Evolutionary conservation across 2,797 vertebrate genomes (phyloP).

Genomic region (Bradypodion pumilum): DNA sequence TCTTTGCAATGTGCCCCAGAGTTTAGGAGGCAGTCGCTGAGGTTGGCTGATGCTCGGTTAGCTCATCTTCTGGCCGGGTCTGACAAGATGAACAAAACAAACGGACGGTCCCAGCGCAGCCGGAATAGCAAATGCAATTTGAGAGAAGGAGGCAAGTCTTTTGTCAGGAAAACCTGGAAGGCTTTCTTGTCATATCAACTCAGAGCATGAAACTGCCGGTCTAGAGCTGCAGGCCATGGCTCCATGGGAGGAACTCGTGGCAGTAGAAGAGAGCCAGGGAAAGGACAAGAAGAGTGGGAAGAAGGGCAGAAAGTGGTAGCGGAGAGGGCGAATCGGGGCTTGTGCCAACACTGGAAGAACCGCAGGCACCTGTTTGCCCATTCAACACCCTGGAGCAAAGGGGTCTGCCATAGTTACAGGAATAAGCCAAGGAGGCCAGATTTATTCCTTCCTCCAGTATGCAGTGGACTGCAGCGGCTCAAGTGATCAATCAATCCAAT

Average conservation of each 20-base stretch:
- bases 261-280: neutral
- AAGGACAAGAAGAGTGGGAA: neutral
- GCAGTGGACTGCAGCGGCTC: too few species aligned
- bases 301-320: neutral
- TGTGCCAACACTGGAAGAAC: neutral
- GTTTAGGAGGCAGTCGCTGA: neutral
- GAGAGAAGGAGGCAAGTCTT: neutral
- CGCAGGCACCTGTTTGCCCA: neutral
- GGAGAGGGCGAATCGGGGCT: too few species aligned
- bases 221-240: neutral
- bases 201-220: neutral
- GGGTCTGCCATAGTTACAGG: neutral
- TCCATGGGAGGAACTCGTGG: neutral
- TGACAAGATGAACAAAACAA: neutral
- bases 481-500: too few species aligned
- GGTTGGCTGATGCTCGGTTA: neutral
- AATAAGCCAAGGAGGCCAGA: neutral
- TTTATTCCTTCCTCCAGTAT: neutral
- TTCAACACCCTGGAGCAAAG: conserved; percentile 15
- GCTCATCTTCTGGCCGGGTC: neutral
- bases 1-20: neutral
- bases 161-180: neutral
- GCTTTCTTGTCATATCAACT: neutral
- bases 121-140: neutral
- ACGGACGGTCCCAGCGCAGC: neutral